phyloP scores from a whole-genome alignment of 2,113 vertebrate species.

The Cottus gobio region DNA sequence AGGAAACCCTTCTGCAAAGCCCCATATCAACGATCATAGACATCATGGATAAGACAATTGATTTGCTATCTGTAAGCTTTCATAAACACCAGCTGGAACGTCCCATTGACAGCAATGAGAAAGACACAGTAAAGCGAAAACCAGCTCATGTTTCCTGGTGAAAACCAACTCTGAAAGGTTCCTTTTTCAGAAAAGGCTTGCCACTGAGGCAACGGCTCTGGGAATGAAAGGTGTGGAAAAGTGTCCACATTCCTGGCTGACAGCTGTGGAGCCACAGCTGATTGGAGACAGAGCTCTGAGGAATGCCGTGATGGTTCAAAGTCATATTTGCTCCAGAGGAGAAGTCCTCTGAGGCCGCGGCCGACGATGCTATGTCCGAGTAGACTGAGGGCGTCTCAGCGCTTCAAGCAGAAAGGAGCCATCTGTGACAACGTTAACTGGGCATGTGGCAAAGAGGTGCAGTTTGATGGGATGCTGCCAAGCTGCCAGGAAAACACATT shows the following conservation, averaged over 20 bases:
- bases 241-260: conserved; percentile 63
- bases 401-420: conserved; percentile 46
- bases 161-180: conserved; percentile 59
- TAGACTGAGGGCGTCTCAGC: conserved; percentile 29
- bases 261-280: conserved; percentile 63
- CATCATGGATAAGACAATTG: conserved; percentile 56
- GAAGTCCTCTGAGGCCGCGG: conserved; percentile 49
- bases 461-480: conserved; percentile 24
- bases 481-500: conserved; percentile 21
- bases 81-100: conserved; percentile 40
- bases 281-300: conserved; percentile 48
- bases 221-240: conserved; percentile 74
- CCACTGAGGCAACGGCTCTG: conserved; percentile 33
- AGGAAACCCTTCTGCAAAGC: conserved; percentile 29
- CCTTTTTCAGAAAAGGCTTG: conserved; percentile 48
- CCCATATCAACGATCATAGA: conserved; percentile 37
- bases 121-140: conserved; percentile 30
- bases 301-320: conserved; percentile 41
- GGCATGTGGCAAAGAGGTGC: conserved; percentile 43
- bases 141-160: conserved; percentile 54
- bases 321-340: conserved; percentile 60
- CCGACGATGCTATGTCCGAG: conserved; percentile 12
- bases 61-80: conserved; percentile 56
- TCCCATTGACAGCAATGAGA: conserved; percentile 23
- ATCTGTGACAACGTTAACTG: conserved; percentile 46